Conservation (phyloP, 2,888 invertebrate species). For the Agrochola circellaris region DNA sequence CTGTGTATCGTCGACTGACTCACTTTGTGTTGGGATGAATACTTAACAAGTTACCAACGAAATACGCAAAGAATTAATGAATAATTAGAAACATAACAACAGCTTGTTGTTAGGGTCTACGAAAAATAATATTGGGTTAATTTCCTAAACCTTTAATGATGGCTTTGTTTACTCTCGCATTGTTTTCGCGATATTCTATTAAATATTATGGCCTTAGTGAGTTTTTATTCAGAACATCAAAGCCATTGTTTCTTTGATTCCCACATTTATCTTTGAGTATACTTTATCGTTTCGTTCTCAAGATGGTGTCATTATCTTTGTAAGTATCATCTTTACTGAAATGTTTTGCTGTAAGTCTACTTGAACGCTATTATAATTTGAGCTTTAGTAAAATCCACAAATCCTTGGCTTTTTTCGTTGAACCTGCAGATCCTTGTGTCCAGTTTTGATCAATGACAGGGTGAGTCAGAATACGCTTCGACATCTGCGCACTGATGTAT, state of each 20-base stretch:
- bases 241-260: slow-evolving; percentile 58
- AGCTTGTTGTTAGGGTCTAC: slow-evolving; percentile 11
- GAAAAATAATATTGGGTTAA: slow-evolving; percentile 41
- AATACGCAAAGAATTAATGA: slow-evolving; percentile 26
- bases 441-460: slow-evolving; percentile 69
- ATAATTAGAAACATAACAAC: slow-evolving; percentile 32
- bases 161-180: slow-evolving; percentile 32
- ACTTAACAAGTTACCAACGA: slow-evolving; percentile 55
- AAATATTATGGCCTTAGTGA: slow-evolving; percentile 38
- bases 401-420: slow-evolving; percentile 34
- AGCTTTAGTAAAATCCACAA: slow-evolving; percentile 7
- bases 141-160: slow-evolving; percentile 30
- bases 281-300: slow-evolving; percentile 32
- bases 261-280: slow-evolving; percentile 46
- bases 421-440: slow-evolving; percentile 51
- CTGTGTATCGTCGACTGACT: slow-evolving; percentile 62
- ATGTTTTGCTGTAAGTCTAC: slow-evolving; percentile 26
- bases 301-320: slow-evolving; percentile 36
- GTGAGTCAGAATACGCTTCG: slow-evolving; percentile 76
- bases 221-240: slow-evolving; percentile 52
- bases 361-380: slow-evolving; percentile 6
- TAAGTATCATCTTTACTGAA: slow-evolving; percentile 32
- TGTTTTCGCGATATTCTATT: slow-evolving; percentile 51
- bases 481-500: slow-evolving; percentile 77
- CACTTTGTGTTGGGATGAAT: slow-evolving; percentile 62